These are phyloP conservation scores for Taenaris catops DNA, from an alignment of 2,888 invertebrate species.

Conservation along the genomic window DNA sequence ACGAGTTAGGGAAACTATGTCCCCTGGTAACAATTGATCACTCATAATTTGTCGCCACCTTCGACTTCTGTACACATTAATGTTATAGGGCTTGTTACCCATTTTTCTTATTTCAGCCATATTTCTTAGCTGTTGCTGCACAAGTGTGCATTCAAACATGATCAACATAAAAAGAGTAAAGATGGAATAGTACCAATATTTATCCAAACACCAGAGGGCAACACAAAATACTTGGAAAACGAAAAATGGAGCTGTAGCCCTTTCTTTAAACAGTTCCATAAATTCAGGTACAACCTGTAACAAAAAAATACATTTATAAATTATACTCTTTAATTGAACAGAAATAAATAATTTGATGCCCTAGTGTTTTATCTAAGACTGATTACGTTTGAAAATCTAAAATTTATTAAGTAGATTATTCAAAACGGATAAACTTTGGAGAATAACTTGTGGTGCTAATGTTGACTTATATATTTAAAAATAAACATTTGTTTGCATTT, in stretches of 20 bases:
- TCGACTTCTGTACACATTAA: constrained; percentile 93
- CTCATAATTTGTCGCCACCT: constrained; percentile 93
- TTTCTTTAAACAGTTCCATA: constrained; percentile 96
- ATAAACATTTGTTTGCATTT: too few relatives aligned
- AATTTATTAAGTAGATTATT: too few relatives aligned
- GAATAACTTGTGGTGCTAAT: too few relatives aligned
- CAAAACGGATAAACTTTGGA: too few relatives aligned
- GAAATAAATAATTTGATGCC: too few relatives aligned
- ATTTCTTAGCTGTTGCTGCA: constrained; percentile 98
- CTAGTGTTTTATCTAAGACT: too few relatives aligned
- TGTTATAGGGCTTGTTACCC: constrained; percentile 97
- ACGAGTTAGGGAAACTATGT: constrained; percentile 95
- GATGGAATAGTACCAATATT: constrained; percentile 98
- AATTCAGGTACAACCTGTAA: constrained; percentile 95
- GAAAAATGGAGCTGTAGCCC: constrained; percentile 99
- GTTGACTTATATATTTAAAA: too few relatives aligned
- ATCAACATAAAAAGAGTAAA: constrained; percentile 98
- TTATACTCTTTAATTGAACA: background rate
- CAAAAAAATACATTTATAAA: background rate
- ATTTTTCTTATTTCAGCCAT: constrained; percentile 99
- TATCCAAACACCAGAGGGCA: constrained; percentile 98
- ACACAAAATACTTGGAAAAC: constrained; percentile 99
- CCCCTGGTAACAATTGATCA: constrained; percentile 96
- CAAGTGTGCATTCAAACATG: constrained; percentile 97
- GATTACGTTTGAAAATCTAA: too few relatives aligned